Percentiles rank a stretch among this genome's conserved stretches.
Evolutionary conservation across 2,888 invertebrate species (phyloP).

Genomic region (Vanessa cardui): DNA sequence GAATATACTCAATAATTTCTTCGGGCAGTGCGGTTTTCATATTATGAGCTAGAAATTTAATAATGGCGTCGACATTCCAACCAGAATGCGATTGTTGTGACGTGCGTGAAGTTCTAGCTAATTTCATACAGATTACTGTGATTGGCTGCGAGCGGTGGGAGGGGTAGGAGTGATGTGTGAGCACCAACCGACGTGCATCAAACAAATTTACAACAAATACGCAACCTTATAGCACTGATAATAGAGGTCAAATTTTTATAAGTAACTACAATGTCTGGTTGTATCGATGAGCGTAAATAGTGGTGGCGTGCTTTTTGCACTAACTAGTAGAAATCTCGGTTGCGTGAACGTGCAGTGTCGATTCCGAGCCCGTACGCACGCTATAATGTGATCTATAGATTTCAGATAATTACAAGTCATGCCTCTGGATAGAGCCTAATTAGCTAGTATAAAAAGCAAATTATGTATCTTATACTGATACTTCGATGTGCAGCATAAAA

Average conservation of each 20-base stretch:
- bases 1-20: slow-evolving; percentile 15
- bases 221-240: not conserved
- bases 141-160: slow-evolving; percentile 57
- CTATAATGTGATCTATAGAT: slow-evolving; percentile 54
- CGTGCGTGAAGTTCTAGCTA: slow-evolving; percentile 60
- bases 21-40: slow-evolving; percentile 7
- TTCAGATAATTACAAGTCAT: slow-evolving; percentile 55
- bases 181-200: slow-evolving; percentile 52
- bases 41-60: slow-evolving; percentile 33
- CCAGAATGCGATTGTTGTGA: slow-evolving; percentile 56
- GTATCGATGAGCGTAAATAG: slow-evolving; percentile 47
- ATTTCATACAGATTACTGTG: slow-evolving; percentile 68
- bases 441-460: slow-evolving; percentile 44
- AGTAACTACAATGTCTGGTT: slow-evolving; percentile 10
- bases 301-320: slow-evolving; percentile 53
- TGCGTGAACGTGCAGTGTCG: slow-evolving; percentile 46
- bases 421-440: slow-evolving; percentile 47
- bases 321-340: slow-evolving; percentile 56
- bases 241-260: slow-evolving; percentile 13
- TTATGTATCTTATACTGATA: slow-evolving; percentile 27
- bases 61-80: slow-evolving; percentile 50
- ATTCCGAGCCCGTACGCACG: slow-evolving; percentile 22
- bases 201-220: not conserved
- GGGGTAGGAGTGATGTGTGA: slow-evolving; percentile 49
- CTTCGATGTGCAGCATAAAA: not conserved